phyloP scores from a whole-genome alignment of 2,113 vertebrate genomes.

The Ophiodon elongatus region DNA sequence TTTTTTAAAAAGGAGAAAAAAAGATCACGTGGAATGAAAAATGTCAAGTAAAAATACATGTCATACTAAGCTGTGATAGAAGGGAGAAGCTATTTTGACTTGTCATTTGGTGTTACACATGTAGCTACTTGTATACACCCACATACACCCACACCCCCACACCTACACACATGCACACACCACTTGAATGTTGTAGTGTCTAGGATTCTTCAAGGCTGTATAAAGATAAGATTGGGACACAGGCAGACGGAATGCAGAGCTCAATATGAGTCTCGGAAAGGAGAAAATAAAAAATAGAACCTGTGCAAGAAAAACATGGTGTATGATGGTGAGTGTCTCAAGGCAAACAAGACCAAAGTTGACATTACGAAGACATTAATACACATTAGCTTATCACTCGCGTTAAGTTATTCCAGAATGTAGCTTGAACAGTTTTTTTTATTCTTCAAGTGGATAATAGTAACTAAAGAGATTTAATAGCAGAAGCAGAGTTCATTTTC shows the following conservation, averaged over 20 bases:
- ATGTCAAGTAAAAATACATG: neutral
- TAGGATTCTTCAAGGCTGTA: conserved; percentile 27
- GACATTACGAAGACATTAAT: neutral
- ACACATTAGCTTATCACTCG: neutral
- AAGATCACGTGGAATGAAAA: neutral
- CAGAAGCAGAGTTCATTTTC: neutral
- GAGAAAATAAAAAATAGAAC: neutral
- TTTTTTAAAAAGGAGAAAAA: neutral
- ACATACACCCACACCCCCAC: neutral
- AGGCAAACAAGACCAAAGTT: neutral
- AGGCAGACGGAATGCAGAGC: neutral
- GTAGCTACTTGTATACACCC: neutral
- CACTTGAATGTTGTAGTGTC: conserved; percentile 17
- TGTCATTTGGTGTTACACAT: neutral
- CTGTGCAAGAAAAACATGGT: neutral
- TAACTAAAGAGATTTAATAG: neutral
- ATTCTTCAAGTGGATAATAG: neutral
- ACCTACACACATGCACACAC: neutral
- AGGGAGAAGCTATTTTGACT: neutral
- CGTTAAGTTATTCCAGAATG: neutral
- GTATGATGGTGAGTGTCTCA: neutral
- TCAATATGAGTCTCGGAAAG: neutral
- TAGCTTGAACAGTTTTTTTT: neutral
- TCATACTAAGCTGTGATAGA: neutral
- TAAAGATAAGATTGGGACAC: conserved; percentile 32